Evolutionary conservation across 2,113 vertebrate species (phyloP), one percentile per base, ranked within the genome.

Genomic region (Megalops atlanticus): DNA sequence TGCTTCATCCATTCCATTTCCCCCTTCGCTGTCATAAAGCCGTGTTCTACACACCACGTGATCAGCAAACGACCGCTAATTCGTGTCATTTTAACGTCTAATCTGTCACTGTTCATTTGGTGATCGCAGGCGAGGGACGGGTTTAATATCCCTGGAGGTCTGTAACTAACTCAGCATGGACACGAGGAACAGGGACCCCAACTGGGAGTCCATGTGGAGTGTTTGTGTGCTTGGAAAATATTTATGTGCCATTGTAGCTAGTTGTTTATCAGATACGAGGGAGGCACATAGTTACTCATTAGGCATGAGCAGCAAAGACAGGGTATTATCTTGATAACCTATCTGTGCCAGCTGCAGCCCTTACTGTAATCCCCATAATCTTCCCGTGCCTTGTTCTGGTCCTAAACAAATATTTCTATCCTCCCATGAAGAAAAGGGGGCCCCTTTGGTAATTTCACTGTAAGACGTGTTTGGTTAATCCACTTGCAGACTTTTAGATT

Each of bases 21-120:
- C 31, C 45, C 49, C 3, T 10, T 16, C 33, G 24, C 76, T 15
- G 35, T 68, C 39, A 15, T 36, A 49, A 78, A 78, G 15, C 39
- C 10, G 76, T 31, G 27, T 21, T 47, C 41, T 31, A 18, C 49
- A 49, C 52, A 69, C n/a, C 81, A 77, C 27, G 43, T 27, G 47
- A 52, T 78, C 76, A 73, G 35, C 38, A 45, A 74, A 47, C 76
- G 40, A 52, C 45, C 18, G 78, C 35, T 15, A 11, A 35, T 71
- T 78, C 43, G 18, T 6, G 33, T 72, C 64, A 49, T 72, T 77
- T 70, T 72, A 82, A 71, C 78, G 64, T 73, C 40, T 77, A 12
- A 82, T 77, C 47, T 77, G 68, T 40, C 36, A 54, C 81, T 77
- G 45, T 81, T 81, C 52, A 41, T 73, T 81, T 75, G 35, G 33